A percentile compares a stretch with the other conserved stretches of the same genome.
These are phyloP conservation scores for Petrocephalus microphthalmus DNA, from an alignment of 2,113 vertebrate species.

Conservation along the genomic window DNA sequence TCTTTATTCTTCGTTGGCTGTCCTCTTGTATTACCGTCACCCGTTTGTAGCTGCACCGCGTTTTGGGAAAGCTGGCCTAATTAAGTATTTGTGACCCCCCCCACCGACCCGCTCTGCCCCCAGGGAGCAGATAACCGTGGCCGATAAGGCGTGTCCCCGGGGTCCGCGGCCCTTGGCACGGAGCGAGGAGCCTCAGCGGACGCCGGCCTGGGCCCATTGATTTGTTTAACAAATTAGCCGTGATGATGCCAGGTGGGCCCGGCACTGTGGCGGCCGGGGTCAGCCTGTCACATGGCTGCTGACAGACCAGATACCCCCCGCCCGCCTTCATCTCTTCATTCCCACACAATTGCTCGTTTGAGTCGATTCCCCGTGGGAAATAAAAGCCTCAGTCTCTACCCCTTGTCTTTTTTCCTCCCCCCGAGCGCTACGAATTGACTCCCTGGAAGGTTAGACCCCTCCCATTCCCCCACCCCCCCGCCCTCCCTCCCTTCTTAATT, in stretches of 20 bases:
- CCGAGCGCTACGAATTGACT: constrained; percentile 11
- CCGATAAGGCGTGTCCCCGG: neutral
- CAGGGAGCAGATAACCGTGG: neutral
- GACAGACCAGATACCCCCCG: constrained; percentile 12
- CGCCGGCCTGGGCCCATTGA: constrained; percentile 54
- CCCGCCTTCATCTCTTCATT: constrained; percentile 29
- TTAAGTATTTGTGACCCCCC: neutral
- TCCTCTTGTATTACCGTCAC: neutral
- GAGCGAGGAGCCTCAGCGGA: constrained; percentile 9
- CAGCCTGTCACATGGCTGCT: constrained; percentile 61
- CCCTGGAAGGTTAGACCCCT: constrained; percentile 15
- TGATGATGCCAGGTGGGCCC: constrained; percentile 68
- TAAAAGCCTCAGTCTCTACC: constrained; percentile 23
- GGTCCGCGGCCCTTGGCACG: neutral
- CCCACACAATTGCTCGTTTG: constrained; percentile 1
- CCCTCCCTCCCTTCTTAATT: constrained; percentile 10
- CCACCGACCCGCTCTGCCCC: neutral
- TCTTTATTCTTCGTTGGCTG: neutral
- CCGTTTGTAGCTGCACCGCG: neutral
- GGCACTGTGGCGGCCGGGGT: constrained; percentile 46
- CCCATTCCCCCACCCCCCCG: neutral
- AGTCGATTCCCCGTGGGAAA: constrained; percentile 25
- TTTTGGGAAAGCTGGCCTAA: neutral
- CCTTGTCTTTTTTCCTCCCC: neutral
- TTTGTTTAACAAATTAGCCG: constrained; percentile 72